These are phyloP conservation scores for Meteorus colon DNA, from an alignment of 2,888 invertebrate genomes.

Conservation along the genomic window DNA sequence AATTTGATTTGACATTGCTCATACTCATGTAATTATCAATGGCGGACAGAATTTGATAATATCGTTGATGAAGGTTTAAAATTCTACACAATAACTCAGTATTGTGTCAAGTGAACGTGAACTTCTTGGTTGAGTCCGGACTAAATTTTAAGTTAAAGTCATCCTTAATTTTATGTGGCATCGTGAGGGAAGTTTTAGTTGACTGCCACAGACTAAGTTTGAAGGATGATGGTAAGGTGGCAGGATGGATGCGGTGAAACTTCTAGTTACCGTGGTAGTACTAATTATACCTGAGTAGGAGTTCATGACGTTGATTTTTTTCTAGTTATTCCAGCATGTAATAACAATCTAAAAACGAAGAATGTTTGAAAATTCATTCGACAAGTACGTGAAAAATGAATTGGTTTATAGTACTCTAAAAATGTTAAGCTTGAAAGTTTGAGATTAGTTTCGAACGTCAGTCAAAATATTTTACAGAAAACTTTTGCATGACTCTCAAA, in stretches of 20 bases:
- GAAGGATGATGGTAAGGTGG: not conserved
- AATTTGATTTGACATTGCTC: not conserved
- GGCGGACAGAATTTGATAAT: not conserved
- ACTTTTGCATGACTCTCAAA: not conserved
- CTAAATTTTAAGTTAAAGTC: not conserved
- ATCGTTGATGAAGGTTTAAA: not conserved
- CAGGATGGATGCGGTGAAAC: not conserved
- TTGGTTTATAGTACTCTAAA: too few relatives aligned
- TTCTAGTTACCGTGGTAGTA: not conserved
- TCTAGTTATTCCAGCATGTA: not conserved
- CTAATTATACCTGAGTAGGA: slow-evolving; percentile 1
- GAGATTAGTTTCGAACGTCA: too few relatives aligned
- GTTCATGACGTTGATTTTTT: not conserved
- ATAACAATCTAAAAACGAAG: not conserved
- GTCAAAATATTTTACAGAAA: too few relatives aligned
- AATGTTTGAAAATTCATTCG: not conserved
- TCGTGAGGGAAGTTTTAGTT: not conserved
- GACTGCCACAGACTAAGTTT: slow-evolving; percentile 6
- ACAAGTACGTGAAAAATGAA: not conserved
- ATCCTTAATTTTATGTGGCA: not conserved
- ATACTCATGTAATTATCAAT: not conserved
- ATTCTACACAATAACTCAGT: not conserved
- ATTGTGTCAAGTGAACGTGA: not conserved
- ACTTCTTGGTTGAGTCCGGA: not conserved
- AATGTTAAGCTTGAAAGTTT: too few relatives aligned